A percentile compares a stretch with the other conserved stretches of the same genome.
These are phyloP conservation scores for Anarrhichthys ocellatus DNA, from an alignment of 2,113 vertebrate genomes.

Conservation along the genomic window DNA sequence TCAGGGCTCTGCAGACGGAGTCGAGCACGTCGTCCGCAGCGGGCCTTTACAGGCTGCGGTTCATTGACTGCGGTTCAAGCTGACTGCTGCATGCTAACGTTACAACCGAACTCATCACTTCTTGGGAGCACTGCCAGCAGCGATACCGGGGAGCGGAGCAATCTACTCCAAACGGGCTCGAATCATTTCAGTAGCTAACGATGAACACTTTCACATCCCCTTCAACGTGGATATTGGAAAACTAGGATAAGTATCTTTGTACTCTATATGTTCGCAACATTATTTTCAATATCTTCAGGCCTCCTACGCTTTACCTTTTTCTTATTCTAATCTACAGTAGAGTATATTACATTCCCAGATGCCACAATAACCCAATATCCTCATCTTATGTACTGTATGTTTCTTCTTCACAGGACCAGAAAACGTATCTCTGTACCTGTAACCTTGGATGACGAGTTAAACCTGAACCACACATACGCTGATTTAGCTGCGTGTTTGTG, in stretches of 20 bases:
- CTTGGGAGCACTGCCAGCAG: no score
- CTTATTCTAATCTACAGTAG: not conserved
- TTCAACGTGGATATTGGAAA: not conserved
- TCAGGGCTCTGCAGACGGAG: no score
- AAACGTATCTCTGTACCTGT: not conserved
- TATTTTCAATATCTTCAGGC: not conserved
- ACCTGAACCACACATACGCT: constrained; percentile 23
- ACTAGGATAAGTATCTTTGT: not conserved
- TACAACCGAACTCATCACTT: no score
- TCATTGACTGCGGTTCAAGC: no score
- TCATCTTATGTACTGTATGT: not conserved
- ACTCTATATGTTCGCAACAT: not conserved
- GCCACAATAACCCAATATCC: not conserved
- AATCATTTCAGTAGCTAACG: not conserved
- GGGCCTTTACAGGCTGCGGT: no score
- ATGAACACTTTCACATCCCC: not conserved
- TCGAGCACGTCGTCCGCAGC: no score
- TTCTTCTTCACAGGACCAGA: not conserved
- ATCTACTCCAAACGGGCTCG: not conserved
- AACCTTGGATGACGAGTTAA: constrained; percentile 6
- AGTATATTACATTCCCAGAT: not conserved
- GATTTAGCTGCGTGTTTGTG: not conserved
- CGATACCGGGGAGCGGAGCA: no score
- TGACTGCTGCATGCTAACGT: no score
- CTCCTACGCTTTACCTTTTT: not conserved